Evolutionary conservation across 2,113 vertebrate genomes (phyloP).

Genomic region (Megatriorchis doriae): DNA sequence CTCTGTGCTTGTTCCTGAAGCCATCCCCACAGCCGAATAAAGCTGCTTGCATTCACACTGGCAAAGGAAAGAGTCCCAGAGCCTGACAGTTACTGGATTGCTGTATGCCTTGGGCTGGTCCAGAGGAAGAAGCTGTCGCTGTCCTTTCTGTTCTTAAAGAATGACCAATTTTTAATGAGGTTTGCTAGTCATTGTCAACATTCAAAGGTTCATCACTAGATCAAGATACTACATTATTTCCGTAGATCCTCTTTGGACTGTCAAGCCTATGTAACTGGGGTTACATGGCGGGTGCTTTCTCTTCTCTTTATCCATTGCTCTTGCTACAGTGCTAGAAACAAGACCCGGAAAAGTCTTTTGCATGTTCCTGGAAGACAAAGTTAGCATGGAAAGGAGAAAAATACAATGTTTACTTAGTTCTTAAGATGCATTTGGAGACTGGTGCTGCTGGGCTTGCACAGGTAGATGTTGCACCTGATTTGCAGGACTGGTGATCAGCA

Average conservation of each 20-base stretch:
- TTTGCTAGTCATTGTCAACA: background rate
- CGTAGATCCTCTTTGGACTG: background rate
- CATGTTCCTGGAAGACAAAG: background rate
- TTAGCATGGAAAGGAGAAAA: background rate
- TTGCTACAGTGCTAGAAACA: background rate
- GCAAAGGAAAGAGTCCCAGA: background rate
- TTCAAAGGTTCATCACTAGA: background rate
- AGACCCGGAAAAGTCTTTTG: background rate
- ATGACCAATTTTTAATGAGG: background rate
- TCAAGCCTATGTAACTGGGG: background rate
- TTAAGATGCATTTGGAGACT: background rate
- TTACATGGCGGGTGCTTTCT: background rate
- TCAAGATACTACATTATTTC: background rate
- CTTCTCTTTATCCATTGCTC: background rate
- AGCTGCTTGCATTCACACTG: background rate
- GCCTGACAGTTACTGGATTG: background rate
- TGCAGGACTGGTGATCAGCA: background rate
- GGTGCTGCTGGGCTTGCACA: background rate
- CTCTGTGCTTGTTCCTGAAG: background rate
- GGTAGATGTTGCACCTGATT: background rate
- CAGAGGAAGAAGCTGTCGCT: background rate
- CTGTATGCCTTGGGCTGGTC: background rate
- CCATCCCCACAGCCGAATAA: background rate
- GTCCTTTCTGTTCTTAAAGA: background rate
- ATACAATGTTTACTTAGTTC: background rate